These are phyloP conservation scores for Gymnodraco acuticeps DNA, from an alignment of 2,797 vertebrate genomes.

Conservation along the genomic window DNA sequence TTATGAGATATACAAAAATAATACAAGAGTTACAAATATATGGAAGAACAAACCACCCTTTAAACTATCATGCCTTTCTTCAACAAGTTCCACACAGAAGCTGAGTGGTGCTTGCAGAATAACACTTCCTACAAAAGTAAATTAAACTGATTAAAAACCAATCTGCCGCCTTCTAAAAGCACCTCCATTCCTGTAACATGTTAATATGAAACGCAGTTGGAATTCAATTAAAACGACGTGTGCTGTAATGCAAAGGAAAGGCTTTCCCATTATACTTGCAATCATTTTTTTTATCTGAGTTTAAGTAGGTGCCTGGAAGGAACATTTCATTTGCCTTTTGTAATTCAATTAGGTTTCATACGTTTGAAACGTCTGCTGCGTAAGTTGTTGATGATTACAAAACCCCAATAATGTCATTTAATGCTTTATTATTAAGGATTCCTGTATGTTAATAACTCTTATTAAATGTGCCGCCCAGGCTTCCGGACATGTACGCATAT, in stretches of 20 bases:
- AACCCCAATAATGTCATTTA: slow-evolving; percentile 56
- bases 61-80: background rate
- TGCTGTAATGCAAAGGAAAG: slow-evolving; percentile 60
- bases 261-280: slow-evolving; percentile 56
- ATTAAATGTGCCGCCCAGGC: background rate
- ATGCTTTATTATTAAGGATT: slow-evolving; percentile 66
- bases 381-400: slow-evolving; percentile 76
- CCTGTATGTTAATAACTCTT: slow-evolving; percentile 52
- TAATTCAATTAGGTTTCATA: slow-evolving; percentile 78
- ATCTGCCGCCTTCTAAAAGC: slow-evolving; percentile 23
- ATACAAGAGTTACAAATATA: background rate
- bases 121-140: slow-evolving; percentile 21
- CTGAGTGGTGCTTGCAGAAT: background rate
- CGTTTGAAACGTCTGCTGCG: slow-evolving; percentile 64
- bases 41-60: background rate
- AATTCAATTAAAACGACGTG: slow-evolving; percentile 64
- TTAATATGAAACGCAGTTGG: slow-evolving; percentile 68
- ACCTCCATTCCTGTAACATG: slow-evolving; percentile 9
- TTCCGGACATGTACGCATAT: background rate
- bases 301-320: slow-evolving; percentile 64
- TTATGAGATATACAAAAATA: too few species aligned
- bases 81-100: background rate
- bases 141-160: slow-evolving; percentile 56
- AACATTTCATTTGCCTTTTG: slow-evolving; percentile 76
- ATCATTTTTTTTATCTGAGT: slow-evolving; percentile 68